Conservation (phyloP, 2,113 vertebrate genomes). For the Ochotona princeps region DNA sequence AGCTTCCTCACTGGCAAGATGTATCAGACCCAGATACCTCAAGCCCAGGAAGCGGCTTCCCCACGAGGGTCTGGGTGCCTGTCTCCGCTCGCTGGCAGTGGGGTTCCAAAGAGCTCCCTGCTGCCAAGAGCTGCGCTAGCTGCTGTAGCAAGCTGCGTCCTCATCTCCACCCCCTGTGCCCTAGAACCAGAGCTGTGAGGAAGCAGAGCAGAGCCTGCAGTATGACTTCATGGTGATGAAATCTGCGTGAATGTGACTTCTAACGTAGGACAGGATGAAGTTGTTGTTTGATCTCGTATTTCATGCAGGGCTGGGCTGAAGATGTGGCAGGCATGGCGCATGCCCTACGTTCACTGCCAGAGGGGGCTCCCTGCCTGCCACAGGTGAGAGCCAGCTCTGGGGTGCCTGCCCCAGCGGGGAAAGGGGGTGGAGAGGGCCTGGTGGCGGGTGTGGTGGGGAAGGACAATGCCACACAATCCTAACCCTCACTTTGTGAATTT, state of each 20-base stretch:
- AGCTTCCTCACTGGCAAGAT: background rate
- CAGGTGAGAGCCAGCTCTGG: slow-evolving; percentile 84
- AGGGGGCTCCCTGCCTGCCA: slow-evolving; percentile 84
- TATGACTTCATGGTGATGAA: slow-evolving; percentile 41
- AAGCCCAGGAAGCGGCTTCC: background rate
- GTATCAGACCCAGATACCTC: background rate
- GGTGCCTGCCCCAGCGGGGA: slow-evolving; percentile 66
- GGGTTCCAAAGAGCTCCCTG: background rate
- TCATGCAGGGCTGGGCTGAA: slow-evolving; percentile 84
- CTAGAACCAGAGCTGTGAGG: background rate
- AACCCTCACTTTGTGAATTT: slow-evolving; percentile 10
- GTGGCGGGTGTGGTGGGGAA: background rate
- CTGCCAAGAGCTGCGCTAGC: background rate
- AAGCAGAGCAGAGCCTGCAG: background rate
- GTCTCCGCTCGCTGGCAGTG: background rate
- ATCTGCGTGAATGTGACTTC: slow-evolving; percentile 71
- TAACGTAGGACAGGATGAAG: slow-evolving; percentile 79
- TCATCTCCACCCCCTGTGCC: background rate
- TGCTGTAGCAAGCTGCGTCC: background rate
- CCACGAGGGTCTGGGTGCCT: background rate
- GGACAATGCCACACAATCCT: background rate
- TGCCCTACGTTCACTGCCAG: slow-evolving; percentile 84
- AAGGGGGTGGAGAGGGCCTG: slow-evolving; percentile 53
- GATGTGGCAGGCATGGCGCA: slow-evolving; percentile 84
- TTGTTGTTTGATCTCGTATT: slow-evolving; percentile 83